Evolutionary conservation across 2,888 invertebrate genomes (phyloP).

Genomic region (Erpobdella octoculata): DNA sequence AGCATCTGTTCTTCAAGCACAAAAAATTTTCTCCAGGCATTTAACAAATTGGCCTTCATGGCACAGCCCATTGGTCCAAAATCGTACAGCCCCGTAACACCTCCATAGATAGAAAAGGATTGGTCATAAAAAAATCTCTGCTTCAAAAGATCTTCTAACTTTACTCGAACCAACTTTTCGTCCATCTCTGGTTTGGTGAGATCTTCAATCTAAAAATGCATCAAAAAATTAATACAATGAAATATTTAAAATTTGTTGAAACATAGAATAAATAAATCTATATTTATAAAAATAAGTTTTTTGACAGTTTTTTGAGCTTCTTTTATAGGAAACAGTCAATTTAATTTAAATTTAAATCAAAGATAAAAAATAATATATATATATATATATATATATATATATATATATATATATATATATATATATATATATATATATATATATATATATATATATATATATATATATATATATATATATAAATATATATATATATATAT

Average conservation of each 20-base stretch:
- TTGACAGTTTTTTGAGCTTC: too few relatives aligned
- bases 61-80: constrained; percentile 99
- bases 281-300: too few relatives aligned
- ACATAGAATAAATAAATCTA: too few relatives aligned
- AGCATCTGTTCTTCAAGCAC: constrained; percentile 96
- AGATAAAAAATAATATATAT: background rate
- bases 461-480: too few relatives aligned
- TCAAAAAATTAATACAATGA: background rate
- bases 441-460: too few relatives aligned
- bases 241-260: background rate
- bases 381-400: background rate
- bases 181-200: constrained; percentile 51
- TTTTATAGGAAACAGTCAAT: too few relatives aligned
- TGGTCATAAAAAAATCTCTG: constrained; percentile 95
- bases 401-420: background rate
- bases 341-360: too few relatives aligned
- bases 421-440: background rate
- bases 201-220: constrained; percentile 62
- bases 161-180: constrained; percentile 70
- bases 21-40: constrained; percentile 88
- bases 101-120: constrained; percentile 98
- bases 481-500: too few relatives aligned
- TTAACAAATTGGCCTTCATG: constrained; percentile 85
- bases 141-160: constrained; percentile 93
- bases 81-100: constrained; percentile 78